Conservation (phyloP, 30 jellyfish, hydroid and myxozoan species). For the Clytia hemisphaerica region DNA sequence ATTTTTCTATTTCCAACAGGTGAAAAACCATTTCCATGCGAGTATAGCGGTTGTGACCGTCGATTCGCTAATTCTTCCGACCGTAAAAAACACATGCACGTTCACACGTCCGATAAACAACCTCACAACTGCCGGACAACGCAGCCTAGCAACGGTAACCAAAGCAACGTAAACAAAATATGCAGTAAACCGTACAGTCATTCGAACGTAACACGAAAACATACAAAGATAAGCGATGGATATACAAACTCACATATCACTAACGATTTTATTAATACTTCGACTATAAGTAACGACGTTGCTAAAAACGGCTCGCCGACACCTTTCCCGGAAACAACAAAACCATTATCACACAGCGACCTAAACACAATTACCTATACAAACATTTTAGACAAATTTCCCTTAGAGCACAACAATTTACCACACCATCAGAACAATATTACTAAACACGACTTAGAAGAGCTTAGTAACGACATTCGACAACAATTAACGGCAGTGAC, state of each 20-base stretch:
- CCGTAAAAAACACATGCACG: slow-evolving; percentile 94
- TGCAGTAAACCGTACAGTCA: not conserved
- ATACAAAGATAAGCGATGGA: slow-evolving; percentile 25
- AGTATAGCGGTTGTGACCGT: slow-evolving; percentile 84
- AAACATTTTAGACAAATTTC: slow-evolving; percentile 26
- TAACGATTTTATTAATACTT: slow-evolving; percentile 20
- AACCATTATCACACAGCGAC: not conserved
- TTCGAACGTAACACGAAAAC: slow-evolving; percentile 4
- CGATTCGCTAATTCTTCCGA: slow-evolving; percentile 94
- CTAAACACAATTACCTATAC: slow-evolving; percentile 1
- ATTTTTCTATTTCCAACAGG: slow-evolving; percentile 28
- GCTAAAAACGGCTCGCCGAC: not conserved
- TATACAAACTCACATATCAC: slow-evolving; percentile 46
- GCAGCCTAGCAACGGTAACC: not conserved
- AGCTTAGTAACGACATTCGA: slow-evolving; percentile 20
- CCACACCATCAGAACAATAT: slow-evolving; percentile 1
- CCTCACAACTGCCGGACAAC: slow-evolving; percentile 64
- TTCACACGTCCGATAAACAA: slow-evolving; percentile 81
- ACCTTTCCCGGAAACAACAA: too few species aligned
- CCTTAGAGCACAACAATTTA: too few species aligned
- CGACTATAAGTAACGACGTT: slow-evolving; percentile 12
- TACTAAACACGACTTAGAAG: slow-evolving; percentile 33
- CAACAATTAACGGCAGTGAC: slow-evolving; percentile 10
- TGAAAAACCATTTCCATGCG: slow-evolving; percentile 88
- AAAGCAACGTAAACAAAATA: too few species aligned